phyloP scores from a whole-genome alignment of 2,113 vertebrate genomes.

The Sinocyclocheilus anshuiensis region DNA sequence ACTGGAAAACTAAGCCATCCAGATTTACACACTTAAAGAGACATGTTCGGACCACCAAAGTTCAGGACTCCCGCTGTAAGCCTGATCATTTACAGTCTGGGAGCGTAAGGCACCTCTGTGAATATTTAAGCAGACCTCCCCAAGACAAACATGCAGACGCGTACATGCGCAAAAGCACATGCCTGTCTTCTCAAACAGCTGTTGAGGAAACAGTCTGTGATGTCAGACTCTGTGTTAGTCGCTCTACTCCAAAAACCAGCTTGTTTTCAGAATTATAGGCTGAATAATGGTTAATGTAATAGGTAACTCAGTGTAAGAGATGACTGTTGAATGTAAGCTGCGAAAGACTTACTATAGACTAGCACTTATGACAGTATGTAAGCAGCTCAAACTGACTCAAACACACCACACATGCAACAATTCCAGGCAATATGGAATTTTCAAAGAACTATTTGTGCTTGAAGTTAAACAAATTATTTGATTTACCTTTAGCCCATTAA shows the following conservation, averaged over 20 bases:
- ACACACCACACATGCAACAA: not conserved
- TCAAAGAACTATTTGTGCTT: not conserved
- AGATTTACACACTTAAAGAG: constrained; percentile 46
- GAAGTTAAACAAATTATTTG: not conserved
- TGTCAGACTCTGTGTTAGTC: not conserved
- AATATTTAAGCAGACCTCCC: constrained; percentile 28
- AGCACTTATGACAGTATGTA: constrained; percentile 2
- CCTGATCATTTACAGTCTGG: constrained; percentile 22
- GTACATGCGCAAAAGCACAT: not conserved
- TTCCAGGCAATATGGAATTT: constrained; percentile 24
- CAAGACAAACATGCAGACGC: constrained; percentile 29
- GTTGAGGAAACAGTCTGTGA: constrained; percentile 29
- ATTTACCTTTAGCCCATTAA: not conserved
- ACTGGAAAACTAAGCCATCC: constrained; percentile 53
- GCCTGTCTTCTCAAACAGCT: constrained; percentile 33
- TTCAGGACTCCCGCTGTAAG: constrained; percentile 25
- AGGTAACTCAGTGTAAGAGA: constrained; percentile 12
- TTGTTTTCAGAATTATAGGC: constrained; percentile 6
- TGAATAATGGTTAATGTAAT: constrained; percentile 26
- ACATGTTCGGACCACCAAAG: constrained; percentile 40
- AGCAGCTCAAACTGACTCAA: constrained; percentile 19
- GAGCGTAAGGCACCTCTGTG: constrained; percentile 19
- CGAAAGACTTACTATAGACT: constrained; percentile 36
- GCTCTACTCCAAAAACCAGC: not conserved
- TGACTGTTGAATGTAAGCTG: constrained; percentile 39